These are phyloP conservation scores for Nyctereutes procyonoides DNA, from an alignment of 2,113 vertebrate species.

Conservation along the genomic window DNA sequence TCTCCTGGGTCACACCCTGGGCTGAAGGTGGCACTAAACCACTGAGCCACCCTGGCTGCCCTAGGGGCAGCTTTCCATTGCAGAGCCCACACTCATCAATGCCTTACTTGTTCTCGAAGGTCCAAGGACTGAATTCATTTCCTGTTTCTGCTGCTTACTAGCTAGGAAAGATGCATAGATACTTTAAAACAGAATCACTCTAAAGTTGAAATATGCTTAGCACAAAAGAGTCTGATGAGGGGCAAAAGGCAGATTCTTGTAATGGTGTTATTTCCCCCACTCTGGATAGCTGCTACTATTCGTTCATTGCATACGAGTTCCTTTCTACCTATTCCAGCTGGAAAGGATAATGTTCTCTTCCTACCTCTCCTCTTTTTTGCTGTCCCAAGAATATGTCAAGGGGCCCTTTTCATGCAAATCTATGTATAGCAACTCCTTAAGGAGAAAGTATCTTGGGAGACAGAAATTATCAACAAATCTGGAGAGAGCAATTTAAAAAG, in stretches of 20 bases:
- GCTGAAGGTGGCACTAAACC: too few species aligned
- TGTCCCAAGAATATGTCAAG: neutral
- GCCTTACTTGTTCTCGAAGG: neutral
- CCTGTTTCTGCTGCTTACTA: neutral
- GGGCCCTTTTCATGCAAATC: neutral
- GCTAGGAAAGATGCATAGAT: neutral
- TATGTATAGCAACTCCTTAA: neutral
- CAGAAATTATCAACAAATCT: slow-evolving; percentile 20
- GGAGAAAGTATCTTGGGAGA: neutral
- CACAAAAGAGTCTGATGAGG: neutral
- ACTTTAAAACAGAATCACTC: neutral
- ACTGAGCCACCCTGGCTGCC: too few species aligned
- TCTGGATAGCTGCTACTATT: neutral
- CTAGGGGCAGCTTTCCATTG: neutral
- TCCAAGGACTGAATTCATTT: neutral
- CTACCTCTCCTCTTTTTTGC: neutral
- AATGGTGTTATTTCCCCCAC: neutral
- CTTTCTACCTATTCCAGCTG: neutral
- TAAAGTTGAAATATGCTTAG: neutral
- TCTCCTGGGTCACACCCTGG: too few species aligned
- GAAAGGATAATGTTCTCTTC: neutral
- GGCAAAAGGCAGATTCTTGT: neutral
- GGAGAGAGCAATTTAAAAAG: neutral
- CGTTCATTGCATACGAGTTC: neutral
- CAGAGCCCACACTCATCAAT: neutral